Percentiles rank a stretch among this genome's conserved stretches.
phyloP scores from a whole-genome alignment of 2,888 invertebrate genomes.

The Acleris laterana region DNA sequence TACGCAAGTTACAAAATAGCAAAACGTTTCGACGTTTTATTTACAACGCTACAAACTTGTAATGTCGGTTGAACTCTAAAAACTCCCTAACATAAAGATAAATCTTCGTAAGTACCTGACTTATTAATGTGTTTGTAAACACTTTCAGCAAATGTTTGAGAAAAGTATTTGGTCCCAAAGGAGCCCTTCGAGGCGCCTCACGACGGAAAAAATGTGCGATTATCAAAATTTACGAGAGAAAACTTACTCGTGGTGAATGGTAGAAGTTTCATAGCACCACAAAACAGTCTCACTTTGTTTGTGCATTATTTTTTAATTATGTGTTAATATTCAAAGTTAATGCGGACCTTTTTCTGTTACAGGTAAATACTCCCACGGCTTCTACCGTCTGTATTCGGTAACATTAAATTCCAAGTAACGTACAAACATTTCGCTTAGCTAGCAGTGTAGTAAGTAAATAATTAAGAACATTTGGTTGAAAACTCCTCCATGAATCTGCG shows the following conservation, averaged over 20 bases:
- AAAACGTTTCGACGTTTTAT: too few species aligned
- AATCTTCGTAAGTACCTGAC: too few species aligned
- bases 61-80: not conserved
- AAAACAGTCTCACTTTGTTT: too few species aligned
- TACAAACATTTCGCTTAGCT: conserved; percentile 9
- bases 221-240: conserved; percentile 36
- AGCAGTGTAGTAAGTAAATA: not conserved
- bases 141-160: conserved; percentile 25
- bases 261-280: too few species aligned
- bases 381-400: conserved; percentile 8
- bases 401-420: conserved; percentile 10
- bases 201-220: conserved; percentile 33
- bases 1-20: too few species aligned
- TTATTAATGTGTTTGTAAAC: conserved; percentile 1
- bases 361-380: conserved; percentile 28
- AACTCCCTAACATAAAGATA: too few species aligned
- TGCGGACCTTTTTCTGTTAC: conserved; percentile 15
- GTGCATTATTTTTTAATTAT: not conserved
- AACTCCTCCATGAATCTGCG: not conserved
- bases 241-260: not conserved
- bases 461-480: not conserved
- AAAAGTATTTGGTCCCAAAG: conserved; percentile 26
- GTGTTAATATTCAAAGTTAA: conserved; percentile 3
- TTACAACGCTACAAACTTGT: not conserved
- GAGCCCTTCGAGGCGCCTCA: not conserved